Percentiles rank a stretch among this genome's conserved stretches.
Conservation (phyloP, 2,888 invertebrate species). For the Leucania comma region DNA sequence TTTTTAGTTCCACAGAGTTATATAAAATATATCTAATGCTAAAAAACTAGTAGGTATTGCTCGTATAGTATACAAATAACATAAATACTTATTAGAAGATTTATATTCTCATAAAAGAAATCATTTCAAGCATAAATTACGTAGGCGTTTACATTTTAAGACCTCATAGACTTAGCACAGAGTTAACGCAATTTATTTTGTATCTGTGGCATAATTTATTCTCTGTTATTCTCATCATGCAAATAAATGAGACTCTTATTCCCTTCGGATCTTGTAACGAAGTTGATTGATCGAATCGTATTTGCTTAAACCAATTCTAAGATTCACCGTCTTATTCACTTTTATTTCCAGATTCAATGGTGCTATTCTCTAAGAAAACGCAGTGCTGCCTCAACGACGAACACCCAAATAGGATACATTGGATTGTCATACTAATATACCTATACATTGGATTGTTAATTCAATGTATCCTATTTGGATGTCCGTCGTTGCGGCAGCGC, state of each 20-base stretch:
- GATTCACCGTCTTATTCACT: not conserved
- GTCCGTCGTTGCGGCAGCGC: too few species aligned
- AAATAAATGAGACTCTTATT: constrained; percentile 20
- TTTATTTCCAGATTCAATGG: not conserved
- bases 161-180: not conserved
- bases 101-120: constrained; percentile 28
- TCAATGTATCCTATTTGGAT: too few species aligned
- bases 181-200: constrained; percentile 27
- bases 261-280: constrained; percentile 12
- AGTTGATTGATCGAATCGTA: constrained; percentile 33
- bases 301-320: not conserved
- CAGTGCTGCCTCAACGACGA: too few species aligned
- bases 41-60: not conserved
- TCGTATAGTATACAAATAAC: constrained; percentile 10
- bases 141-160: constrained; percentile 15
- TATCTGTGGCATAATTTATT: constrained; percentile 24
- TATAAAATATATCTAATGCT: not conserved
- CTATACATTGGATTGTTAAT: too few species aligned
- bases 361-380: too few species aligned
- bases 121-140: constrained; percentile 11
- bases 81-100: constrained; percentile 20
- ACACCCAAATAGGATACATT: too few species aligned
- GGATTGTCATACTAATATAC: too few species aligned
- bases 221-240: not conserved
- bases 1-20: not conserved